phyloP scores from a whole-genome alignment of 2,797 vertebrate genomes.

The Notoglanidium macrostoma region DNA sequence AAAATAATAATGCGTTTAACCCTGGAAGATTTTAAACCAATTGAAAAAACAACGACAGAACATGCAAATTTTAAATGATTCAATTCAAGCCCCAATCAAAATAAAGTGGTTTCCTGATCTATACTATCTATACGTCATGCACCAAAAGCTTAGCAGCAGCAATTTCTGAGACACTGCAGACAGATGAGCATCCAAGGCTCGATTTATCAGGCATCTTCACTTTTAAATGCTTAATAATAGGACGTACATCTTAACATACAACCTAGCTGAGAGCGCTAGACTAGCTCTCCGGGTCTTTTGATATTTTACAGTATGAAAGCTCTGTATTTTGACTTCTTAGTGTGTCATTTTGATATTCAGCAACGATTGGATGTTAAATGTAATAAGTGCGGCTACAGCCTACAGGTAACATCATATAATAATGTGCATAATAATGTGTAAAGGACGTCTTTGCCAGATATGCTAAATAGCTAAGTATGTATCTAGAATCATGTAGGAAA shows the following conservation, averaged over 20 bases:
- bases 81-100: neutral
- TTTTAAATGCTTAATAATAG: neutral
- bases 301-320: neutral
- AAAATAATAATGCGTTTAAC: neutral
- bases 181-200: neutral
- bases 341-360: neutral
- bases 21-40: neutral
- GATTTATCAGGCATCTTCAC: neutral
- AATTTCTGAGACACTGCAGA: neutral
- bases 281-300: neutral
- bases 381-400: neutral
- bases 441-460: neutral
- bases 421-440: neutral
- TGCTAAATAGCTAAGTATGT: neutral
- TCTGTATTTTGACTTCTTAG: neutral
- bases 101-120: neutral
- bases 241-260: neutral
- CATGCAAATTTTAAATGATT: neutral
- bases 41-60: neutral
- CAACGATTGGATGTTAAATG: neutral
- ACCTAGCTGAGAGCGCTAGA: neutral
- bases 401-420: neutral
- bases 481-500: neutral
- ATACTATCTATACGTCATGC: neutral
- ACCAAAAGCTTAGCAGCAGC: neutral